phyloP scores from a whole-genome alignment of 2,888 invertebrate species.

The Spatulosminthurus flaviceps region DNA sequence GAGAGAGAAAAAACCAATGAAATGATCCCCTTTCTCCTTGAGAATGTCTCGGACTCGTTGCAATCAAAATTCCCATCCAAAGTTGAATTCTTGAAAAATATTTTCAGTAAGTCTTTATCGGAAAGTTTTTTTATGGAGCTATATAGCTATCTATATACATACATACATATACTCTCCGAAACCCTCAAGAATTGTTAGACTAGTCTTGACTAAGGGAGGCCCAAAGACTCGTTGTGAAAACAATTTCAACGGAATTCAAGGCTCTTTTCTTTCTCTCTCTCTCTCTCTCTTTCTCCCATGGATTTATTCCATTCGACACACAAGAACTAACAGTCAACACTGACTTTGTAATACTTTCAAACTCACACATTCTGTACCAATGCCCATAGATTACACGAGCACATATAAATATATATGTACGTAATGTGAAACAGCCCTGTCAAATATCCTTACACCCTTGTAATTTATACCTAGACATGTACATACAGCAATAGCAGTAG shows the following conservation, averaged over 20 bases:
- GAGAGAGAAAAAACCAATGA: conserved; percentile 25
- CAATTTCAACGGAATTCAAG: conserved; percentile 36
- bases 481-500: no score
- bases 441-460: no score
- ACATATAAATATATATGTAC: no score
- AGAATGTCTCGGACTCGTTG: conserved; percentile 20
- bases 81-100: conserved; percentile 40
- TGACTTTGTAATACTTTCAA: conserved; percentile 5
- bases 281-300: not conserved
- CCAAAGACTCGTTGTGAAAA: conserved; percentile 37
- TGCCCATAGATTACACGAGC: no score
- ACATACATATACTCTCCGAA: no score
- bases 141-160: no score
- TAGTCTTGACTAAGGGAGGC: not conserved
- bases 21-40: conserved; percentile 32
- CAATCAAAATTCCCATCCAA: conserved; percentile 37
- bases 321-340: not conserved
- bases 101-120: conserved; percentile 34
- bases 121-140: conserved; percentile 23
- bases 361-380: not conserved
- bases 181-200: not conserved
- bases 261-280: not conserved
- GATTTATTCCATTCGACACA: conserved; percentile 18
- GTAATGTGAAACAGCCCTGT: no score
- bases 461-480: no score